phyloP scores from a whole-genome alignment of 2,797 vertebrate species.

The Vultur gryphus region DNA sequence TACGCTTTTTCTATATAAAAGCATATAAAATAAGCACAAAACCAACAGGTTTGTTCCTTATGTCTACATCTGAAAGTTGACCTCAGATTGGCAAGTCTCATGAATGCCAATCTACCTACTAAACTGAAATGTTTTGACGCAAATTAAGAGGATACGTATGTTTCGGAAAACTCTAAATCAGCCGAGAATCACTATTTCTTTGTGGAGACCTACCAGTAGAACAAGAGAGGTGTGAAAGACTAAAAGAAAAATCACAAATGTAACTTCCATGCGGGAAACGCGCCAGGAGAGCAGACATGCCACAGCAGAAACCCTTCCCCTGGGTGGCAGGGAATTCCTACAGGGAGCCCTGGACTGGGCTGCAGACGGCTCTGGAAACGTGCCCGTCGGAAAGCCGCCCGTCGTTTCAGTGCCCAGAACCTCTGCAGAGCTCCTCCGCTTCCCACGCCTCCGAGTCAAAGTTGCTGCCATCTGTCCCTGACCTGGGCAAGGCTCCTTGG shows the following conservation, averaged over 20 bases:
- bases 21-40: neutral
- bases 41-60: neutral
- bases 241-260: neutral
- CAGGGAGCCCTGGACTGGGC: neutral
- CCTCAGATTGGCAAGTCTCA: neutral
- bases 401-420: neutral
- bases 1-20: neutral
- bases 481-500: neutral
- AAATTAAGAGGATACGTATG: neutral
- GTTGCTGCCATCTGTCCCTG: neutral
- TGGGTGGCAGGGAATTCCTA: neutral
- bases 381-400: accelerated
- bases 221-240: neutral
- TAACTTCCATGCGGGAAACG: accelerated
- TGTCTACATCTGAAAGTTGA: neutral
- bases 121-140: neutral
- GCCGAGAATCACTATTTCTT: neutral
- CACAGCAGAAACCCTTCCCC: neutral
- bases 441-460: accelerated
- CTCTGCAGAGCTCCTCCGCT: neutral
- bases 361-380: neutral
- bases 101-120: neutral
- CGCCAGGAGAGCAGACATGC: neutral
- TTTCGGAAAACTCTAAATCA: neutral
- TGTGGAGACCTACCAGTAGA: neutral